These are phyloP conservation scores for Pterostichus niger DNA, from an alignment of 2,888 invertebrate species.

Conservation along the genomic window DNA sequence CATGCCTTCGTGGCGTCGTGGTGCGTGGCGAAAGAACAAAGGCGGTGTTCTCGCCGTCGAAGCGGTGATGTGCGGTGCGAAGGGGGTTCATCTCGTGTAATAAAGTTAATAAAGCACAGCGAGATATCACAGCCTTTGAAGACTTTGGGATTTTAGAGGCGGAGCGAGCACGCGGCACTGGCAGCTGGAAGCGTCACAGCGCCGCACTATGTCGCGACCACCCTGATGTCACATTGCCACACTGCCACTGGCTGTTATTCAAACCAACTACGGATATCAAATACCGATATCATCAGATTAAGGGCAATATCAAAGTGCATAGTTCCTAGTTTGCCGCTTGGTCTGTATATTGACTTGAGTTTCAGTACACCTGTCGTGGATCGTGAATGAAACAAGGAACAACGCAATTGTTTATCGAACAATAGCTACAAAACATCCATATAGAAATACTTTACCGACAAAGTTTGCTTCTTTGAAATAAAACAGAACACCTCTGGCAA, in stretches of 20 bases:
- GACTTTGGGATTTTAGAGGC: slow-evolving; percentile 58
- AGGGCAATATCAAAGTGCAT: not conserved
- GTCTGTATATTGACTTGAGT: not conserved
- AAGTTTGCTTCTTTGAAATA: slow-evolving; percentile 26
- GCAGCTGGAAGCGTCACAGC: not conserved
- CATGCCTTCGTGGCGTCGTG: not conserved
- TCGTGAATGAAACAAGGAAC: slow-evolving; percentile 6
- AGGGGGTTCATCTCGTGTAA: slow-evolving; percentile 45
- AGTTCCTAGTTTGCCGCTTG: not conserved
- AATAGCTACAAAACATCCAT: slow-evolving; percentile 4
- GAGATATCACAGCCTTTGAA: slow-evolving; percentile 55
- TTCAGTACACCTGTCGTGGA: slow-evolving; percentile 16
- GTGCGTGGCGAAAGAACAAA: slow-evolving; percentile 50
- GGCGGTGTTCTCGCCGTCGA: slow-evolving; percentile 8
- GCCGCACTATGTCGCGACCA: not conserved
- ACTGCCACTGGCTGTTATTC: not conserved
- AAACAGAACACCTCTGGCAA: slow-evolving; percentile 28
- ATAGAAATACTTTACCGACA: slow-evolving; percentile 10
- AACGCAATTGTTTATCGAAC: slow-evolving; percentile 32
- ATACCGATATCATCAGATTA: too few relatives aligned
- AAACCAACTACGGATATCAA: not conserved
- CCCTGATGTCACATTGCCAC: not conserved
- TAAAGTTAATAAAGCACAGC: slow-evolving; percentile 63
- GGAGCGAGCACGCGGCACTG: not conserved
- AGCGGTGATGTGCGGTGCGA: slow-evolving; percentile 16